A percentile compares a stretch with the other conserved stretches of the same genome.
phyloP scores from a whole-genome alignment of 2,888 invertebrate species.

The Hipparchia sbordonii region DNA sequence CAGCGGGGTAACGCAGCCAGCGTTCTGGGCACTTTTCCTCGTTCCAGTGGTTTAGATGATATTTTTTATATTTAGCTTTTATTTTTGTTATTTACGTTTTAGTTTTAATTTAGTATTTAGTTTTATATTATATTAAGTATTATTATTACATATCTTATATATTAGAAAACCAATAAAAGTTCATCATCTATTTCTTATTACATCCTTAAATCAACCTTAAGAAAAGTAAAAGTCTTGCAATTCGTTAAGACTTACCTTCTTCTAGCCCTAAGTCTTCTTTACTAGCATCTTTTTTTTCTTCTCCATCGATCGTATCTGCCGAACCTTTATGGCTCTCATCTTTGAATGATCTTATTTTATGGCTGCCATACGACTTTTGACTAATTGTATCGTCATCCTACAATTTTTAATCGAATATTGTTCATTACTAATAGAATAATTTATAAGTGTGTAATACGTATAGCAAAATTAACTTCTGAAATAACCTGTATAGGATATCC shows the following conservation, averaged over 20 bases:
- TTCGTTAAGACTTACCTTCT: conserved; percentile 80
- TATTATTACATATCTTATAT: too few relatives aligned
- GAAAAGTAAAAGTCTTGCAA: neutral
- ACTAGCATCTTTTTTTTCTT: conserved; percentile 94
- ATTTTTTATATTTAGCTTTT: too few relatives aligned
- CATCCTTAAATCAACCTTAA: neutral
- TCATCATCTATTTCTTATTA: too few relatives aligned
- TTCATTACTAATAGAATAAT: neutral
- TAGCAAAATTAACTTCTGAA: neutral
- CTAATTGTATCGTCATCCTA: conserved; percentile 91
- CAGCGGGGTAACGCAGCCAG: too few relatives aligned
- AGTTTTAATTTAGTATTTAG: too few relatives aligned
- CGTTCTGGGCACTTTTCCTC: too few relatives aligned
- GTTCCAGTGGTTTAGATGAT: too few relatives aligned
- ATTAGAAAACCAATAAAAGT: too few relatives aligned
- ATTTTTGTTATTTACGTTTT: too few relatives aligned
- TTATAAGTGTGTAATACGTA: neutral
- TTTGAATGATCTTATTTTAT: conserved; percentile 94
- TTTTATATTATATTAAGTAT: too few relatives aligned
- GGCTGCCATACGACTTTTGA: conserved; percentile 96
- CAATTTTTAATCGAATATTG: conserved; percentile 35
- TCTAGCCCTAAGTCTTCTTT: conserved; percentile 94
- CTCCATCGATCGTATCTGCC: conserved; percentile 92
- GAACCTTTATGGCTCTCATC: conserved; percentile 96
- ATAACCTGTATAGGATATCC: conserved; percentile 84